phyloP scores from a whole-genome alignment of 2,113 vertebrate genomes.

The Dicaeum eximium region DNA sequence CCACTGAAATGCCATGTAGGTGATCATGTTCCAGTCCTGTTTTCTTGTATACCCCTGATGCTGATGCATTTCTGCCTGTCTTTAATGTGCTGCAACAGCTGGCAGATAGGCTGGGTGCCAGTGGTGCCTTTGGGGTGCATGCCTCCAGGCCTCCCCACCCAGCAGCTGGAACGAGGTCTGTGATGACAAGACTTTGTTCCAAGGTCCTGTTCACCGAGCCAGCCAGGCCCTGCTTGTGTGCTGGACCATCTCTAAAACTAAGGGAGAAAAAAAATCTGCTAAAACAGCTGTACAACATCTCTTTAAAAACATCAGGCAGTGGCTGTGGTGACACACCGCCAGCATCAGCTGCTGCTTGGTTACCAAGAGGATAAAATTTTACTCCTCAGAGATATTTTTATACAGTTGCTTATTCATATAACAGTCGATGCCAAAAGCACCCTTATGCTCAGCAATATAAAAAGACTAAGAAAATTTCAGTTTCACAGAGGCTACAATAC shows the following conservation, averaged over 20 bases:
- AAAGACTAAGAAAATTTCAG: not conserved
- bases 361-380: slow-evolving; percentile 32
- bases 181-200: not conserved
- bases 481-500: not conserved
- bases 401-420: slow-evolving; percentile 52
- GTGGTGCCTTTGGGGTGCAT: not conserved
- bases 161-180: not conserved
- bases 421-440: not conserved
- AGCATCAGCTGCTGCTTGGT: slow-evolving; percentile 34
- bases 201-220: not conserved
- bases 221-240: not conserved
- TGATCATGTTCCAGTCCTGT: not conserved
- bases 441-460: not conserved
- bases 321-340: slow-evolving; percentile 29
- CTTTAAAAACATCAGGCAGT: not conserved
- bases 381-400: slow-evolving; percentile 43
- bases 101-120: not conserved
- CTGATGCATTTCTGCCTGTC: not conserved
- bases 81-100: not conserved
- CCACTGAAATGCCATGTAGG: not conserved
- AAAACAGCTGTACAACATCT: not conserved
- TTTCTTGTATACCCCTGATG: not conserved
- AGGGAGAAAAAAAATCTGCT: not conserved
- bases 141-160: not conserved
- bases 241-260: not conserved